Conservation (phyloP, 2,888 invertebrate species). For the Scotopteryx bipunctaria region DNA sequence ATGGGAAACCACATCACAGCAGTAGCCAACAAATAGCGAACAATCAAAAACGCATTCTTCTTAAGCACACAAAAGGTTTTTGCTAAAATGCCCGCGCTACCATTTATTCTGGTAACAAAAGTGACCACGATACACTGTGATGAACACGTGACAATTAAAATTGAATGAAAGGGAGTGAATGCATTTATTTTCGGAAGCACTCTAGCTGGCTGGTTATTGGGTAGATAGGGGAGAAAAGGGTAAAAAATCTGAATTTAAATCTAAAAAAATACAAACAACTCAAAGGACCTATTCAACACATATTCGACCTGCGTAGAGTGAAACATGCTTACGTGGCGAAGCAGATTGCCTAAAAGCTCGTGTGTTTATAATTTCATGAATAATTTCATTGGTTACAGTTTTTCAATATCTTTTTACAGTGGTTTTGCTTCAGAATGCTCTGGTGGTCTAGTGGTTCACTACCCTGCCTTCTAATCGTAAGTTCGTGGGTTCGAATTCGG, state of each 20-base stretch:
- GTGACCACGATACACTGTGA: slow-evolving; percentile 31
- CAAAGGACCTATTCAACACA: no score
- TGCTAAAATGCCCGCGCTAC: slow-evolving; percentile 27
- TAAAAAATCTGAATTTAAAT: background rate
- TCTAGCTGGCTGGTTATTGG: slow-evolving; percentile 15
- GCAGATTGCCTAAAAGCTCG: no score
- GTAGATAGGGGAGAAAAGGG: background rate
- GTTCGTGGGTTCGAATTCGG: no score
- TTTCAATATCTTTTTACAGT: no score
- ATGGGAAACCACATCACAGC: slow-evolving; percentile 20
- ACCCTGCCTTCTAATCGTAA: no score
- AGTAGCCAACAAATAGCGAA: slow-evolving; percentile 26
- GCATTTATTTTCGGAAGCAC: slow-evolving; percentile 31
- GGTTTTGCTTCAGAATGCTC: no score
- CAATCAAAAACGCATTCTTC: slow-evolving; percentile 37
- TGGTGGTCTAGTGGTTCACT: no score
- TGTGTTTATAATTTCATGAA: no score
- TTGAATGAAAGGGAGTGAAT: slow-evolving; percentile 34
- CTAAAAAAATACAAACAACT: background rate
- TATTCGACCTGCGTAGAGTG: no score
- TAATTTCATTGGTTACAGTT: no score
- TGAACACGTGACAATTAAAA: slow-evolving; percentile 34
- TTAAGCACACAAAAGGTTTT: slow-evolving; percentile 30
- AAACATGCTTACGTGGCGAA: no score
- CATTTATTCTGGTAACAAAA: slow-evolving; percentile 29